These are phyloP conservation scores for Gadopsis bispinosus DNA, from an alignment of 2,797 vertebrate species.

Conservation along the genomic window DNA sequence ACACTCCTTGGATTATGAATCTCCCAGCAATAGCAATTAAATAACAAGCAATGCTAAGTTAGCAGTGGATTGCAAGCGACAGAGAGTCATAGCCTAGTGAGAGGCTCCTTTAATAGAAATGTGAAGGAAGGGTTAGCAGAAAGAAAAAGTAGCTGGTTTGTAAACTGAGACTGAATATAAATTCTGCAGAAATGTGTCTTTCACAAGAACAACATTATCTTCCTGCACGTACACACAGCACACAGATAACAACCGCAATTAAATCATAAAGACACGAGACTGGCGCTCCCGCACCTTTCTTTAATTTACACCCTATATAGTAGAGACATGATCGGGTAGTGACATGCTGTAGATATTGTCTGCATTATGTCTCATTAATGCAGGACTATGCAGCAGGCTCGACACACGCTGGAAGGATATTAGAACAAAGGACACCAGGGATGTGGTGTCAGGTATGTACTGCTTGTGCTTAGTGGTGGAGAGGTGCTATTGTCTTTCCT, in stretches of 20 bases:
- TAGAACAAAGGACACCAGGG: slow-evolving; percentile 47
- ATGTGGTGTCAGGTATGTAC: slow-evolving; percentile 4
- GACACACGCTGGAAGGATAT: slow-evolving; percentile 29
- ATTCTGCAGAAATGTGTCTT: background rate
- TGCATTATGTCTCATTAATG: slow-evolving; percentile 77
- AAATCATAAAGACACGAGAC: background rate
- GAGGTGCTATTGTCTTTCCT: background rate
- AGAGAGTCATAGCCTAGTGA: background rate
- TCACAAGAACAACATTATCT: background rate
- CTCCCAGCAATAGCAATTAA: background rate
- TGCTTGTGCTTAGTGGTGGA: background rate
- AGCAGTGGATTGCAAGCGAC: background rate
- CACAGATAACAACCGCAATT: background rate
- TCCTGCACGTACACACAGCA: background rate
- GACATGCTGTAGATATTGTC: slow-evolving; percentile 35
- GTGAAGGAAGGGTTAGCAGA: background rate
- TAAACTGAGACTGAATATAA: background rate
- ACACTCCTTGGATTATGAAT: background rate
- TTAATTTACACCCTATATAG: background rate
- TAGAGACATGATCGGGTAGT: slow-evolving; percentile 15
- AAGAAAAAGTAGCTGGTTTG: no score
- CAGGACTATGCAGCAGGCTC: slow-evolving; percentile 56
- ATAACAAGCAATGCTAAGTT: background rate
- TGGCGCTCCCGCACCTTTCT: background rate
- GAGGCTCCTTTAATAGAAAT: background rate